phyloP scores from a whole-genome alignment of 2,888 invertebrate genomes.

The Mesochorus sp. region DNA sequence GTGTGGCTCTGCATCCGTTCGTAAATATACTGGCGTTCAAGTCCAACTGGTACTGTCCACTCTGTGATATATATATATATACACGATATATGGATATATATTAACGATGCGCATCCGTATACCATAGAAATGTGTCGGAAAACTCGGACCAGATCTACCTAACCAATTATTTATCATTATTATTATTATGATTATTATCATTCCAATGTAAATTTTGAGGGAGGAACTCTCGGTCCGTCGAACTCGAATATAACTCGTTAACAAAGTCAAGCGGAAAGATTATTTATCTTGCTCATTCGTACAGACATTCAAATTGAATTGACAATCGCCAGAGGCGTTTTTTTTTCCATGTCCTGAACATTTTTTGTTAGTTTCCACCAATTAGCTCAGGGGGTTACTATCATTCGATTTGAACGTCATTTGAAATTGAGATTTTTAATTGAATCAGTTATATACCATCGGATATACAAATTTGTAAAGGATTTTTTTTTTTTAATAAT shows the following conservation, averaged over 20 bases:
- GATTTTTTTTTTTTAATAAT: too few species aligned
- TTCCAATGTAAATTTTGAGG: constrained; percentile 32
- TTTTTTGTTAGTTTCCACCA: too few species aligned
- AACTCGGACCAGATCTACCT: constrained; percentile 36
- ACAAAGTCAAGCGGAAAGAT: constrained; percentile 43
- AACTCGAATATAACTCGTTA: constrained; percentile 45
- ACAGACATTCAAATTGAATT: background rate
- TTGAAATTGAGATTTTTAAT: too few species aligned
- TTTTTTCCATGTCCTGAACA: too few species aligned
- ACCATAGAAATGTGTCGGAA: constrained; percentile 32
- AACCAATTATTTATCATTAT: constrained; percentile 51
- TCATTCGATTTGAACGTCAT: too few species aligned
- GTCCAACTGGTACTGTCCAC: constrained; percentile 28
- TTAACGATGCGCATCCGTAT: constrained; percentile 13
- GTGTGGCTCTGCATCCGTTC: constrained; percentile 44
- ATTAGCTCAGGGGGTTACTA: too few species aligned
- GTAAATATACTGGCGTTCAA: constrained; percentile 45
- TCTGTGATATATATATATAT: background rate
- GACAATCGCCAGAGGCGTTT: too few species aligned
- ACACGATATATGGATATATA: background rate
- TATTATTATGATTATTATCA: constrained; percentile 48
- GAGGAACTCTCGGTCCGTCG: constrained; percentile 27
- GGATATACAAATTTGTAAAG: too few species aligned
- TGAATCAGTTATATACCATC: too few species aligned
- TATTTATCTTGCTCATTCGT: background rate